These are phyloP conservation scores for Holotrichia oblita DNA, from an alignment of 1,140 invertebrate genomes.

Conservation along the genomic window DNA sequence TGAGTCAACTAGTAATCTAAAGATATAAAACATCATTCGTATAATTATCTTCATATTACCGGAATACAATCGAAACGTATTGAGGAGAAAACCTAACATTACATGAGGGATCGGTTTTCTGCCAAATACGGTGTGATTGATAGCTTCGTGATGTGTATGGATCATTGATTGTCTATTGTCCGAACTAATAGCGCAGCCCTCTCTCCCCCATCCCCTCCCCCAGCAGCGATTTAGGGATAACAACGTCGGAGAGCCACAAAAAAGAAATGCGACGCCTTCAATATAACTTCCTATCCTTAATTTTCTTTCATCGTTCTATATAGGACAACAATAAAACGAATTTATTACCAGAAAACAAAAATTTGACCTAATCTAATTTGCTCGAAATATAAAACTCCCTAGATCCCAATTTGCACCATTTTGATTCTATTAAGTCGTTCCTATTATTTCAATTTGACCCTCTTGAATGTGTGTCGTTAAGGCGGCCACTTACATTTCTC, in stretches of 20 bases:
- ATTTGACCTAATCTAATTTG: neutral
- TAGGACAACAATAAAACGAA: too few relatives aligned
- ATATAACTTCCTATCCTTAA: neutral
- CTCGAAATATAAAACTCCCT: too few relatives aligned
- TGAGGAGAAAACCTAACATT: too few relatives aligned
- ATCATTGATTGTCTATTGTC: constrained; percentile 13
- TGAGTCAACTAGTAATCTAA: too few relatives aligned
- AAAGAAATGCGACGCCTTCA: neutral
- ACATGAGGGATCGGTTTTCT: neutral
- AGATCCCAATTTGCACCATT: too few relatives aligned
- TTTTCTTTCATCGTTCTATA: neutral
- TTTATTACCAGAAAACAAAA: neutral
- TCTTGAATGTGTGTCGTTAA: neutral
- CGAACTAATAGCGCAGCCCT: neutral
- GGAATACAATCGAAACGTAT: too few relatives aligned
- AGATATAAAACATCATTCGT: too few relatives aligned
- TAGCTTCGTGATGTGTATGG: neutral
- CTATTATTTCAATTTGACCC: neutral
- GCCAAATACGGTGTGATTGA: neutral
- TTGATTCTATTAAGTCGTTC: neutral
- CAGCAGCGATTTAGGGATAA: neutral
- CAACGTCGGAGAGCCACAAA: neutral
- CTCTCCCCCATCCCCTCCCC: too few relatives aligned
- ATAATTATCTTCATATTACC: too few relatives aligned
- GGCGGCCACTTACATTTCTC: neutral